Evolutionary conservation across 1,140 invertebrate genomes (phyloP).

Genomic region (Eueides isabella): DNA sequence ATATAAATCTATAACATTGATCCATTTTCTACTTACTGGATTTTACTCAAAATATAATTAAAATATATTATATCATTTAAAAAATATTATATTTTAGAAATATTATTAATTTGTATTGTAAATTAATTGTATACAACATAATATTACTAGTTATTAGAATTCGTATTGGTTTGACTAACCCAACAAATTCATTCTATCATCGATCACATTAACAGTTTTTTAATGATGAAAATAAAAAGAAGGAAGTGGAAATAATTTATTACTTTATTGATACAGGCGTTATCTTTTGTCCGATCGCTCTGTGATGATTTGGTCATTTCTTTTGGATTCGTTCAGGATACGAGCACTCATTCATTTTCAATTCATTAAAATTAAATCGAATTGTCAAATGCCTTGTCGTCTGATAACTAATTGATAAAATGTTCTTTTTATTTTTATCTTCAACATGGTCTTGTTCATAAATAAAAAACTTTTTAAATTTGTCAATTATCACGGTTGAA

Average conservation of each 20-base stretch:
- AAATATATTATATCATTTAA: too few relatives aligned
- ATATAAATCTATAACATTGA: too few relatives aligned
- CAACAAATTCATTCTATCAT: constrained; percentile 58
- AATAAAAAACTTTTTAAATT: constrained; percentile 7
- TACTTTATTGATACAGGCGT: constrained; percentile 76
- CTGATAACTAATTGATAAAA: constrained; percentile 41
- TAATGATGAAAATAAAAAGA: constrained; percentile 69
- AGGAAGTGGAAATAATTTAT: constrained; percentile 78
- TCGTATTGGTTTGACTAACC: constrained; percentile 14
- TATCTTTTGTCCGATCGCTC: constrained; percentile 76
- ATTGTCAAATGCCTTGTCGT: constrained; percentile 39
- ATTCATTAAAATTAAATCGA: constrained; percentile 46
- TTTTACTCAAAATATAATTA: too few relatives aligned
- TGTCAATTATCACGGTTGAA: constrained; percentile 16
- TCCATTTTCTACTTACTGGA: too few relatives aligned
- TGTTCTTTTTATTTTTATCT: constrained; percentile 11
- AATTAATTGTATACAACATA: too few relatives aligned
- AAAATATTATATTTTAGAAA: too few relatives aligned
- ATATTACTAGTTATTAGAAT: too few relatives aligned
- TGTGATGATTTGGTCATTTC: constrained; percentile 68
- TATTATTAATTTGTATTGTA: too few relatives aligned
- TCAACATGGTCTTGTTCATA: neutral
- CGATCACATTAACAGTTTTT: constrained; percentile 74
- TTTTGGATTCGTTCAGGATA: constrained; percentile 61
- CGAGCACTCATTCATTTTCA: constrained; percentile 56